phyloP scores from a whole-genome alignment of 2,888 invertebrate genomes.

The Cephalotes varians region DNA sequence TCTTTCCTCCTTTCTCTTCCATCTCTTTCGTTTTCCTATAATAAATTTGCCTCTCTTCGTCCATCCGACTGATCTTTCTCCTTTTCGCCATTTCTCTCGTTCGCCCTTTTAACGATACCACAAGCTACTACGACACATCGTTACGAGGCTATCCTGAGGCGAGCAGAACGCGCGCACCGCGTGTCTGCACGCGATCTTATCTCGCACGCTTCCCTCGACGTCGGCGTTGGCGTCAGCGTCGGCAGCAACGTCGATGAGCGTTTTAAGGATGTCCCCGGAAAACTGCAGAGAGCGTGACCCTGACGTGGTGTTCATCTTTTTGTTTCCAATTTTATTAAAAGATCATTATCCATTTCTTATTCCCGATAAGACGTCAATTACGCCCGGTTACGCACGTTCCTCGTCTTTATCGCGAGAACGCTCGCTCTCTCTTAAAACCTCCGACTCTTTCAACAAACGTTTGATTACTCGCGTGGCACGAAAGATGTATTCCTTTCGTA shows the following conservation, averaged over 20 bases:
- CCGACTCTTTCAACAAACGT: background rate
- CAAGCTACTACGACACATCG: slow-evolving; percentile 39
- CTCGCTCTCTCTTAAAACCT: background rate
- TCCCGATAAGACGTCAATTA: background rate
- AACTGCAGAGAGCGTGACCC: background rate
- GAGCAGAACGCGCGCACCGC: slow-evolving; percentile 61
- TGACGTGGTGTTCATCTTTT: slow-evolving; percentile 11
- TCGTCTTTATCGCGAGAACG: slow-evolving; percentile 23
- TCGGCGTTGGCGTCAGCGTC: background rate
- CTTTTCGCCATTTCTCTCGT: slow-evolving; percentile 21
- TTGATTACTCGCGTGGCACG: slow-evolving; percentile 8
- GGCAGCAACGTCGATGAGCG: background rate
- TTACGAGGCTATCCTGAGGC: slow-evolving; percentile 41
- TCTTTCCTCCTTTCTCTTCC: slow-evolving; percentile 8
- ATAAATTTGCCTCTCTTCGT: slow-evolving; percentile 12
- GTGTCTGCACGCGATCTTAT: slow-evolving; percentile 71
- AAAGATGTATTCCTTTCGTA: slow-evolving; percentile 16
- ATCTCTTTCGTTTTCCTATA: slow-evolving; percentile 39
- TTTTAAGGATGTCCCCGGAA: slow-evolving; percentile 5
- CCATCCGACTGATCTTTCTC: slow-evolving; percentile 34
- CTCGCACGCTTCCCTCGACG: slow-evolving; percentile 56
- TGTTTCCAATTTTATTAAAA: slow-evolving; percentile 39
- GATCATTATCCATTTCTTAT: slow-evolving; percentile 29
- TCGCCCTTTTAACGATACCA: slow-evolving; percentile 26
- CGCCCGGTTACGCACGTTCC: background rate